These are phyloP conservation scores for Elephas maximus DNA, from an alignment of 2,113 vertebrate species.

Conservation along the genomic window DNA sequence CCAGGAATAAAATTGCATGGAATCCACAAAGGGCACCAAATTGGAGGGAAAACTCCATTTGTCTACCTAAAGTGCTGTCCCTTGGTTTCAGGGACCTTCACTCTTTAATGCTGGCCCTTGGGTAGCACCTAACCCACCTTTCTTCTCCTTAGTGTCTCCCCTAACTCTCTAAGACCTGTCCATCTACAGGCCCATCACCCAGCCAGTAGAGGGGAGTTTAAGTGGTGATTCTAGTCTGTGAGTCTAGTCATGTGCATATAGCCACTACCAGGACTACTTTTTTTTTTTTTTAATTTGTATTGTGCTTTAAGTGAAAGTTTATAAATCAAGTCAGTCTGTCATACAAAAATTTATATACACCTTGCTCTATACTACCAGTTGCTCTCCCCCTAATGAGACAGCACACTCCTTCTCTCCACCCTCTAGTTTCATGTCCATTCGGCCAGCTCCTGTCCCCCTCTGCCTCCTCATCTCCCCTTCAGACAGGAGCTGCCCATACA, in stretches of 20 bases:
- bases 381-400: too few species aligned
- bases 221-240: background rate
- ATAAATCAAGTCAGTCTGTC: too few species aligned
- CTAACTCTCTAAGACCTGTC: background rate
- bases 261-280: background rate
- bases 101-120: background rate
- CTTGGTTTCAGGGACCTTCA: background rate
- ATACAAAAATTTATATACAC: too few species aligned
- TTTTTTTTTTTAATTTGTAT: background rate
- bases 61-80: background rate
- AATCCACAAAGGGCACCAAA: too few species aligned
- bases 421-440: too few species aligned
- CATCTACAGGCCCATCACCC: background rate
- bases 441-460: too few species aligned
- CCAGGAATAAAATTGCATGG: background rate
- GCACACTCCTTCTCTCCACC: too few species aligned
- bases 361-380: too few species aligned
- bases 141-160: background rate
- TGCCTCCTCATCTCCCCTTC: too few species aligned
- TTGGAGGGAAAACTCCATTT: background rate
- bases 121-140: background rate
- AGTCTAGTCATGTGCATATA: background rate
- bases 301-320: too few species aligned
- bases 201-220: background rate
- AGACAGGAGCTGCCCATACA: too few species aligned